Conservation (phyloP, 1,140 invertebrate species). For the Brachionus rotundiformis region DNA sequence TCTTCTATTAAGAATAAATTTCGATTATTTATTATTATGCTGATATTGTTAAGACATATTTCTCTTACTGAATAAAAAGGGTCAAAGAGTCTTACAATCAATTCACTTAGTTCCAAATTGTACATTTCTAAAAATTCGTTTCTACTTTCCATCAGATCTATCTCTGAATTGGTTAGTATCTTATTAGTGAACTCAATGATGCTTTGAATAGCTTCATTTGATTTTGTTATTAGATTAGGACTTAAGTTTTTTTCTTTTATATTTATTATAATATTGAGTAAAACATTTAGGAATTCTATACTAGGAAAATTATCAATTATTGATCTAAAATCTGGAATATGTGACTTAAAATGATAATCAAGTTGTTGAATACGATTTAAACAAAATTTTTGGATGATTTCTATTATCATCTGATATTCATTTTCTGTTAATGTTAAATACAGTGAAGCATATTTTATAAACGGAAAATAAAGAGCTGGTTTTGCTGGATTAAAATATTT, state of each 20-base stretch:
- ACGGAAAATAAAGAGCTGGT: conserved; percentile 2
- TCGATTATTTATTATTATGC: not conserved
- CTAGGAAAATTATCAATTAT: conserved; percentile 5
- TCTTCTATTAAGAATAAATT: conserved; percentile 26
- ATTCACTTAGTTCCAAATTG: conserved; percentile 16
- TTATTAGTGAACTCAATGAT: conserved; percentile 21
- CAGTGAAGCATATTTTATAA: not conserved
- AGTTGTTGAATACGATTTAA: not conserved
- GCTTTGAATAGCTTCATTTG: not conserved
- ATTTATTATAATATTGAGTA: not conserved
- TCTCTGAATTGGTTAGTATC: not conserved
- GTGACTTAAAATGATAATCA: not conserved
- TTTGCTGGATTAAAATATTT: not conserved
- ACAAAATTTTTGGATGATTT: conserved; percentile 24
- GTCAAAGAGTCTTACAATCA: not conserved
- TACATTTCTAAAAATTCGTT: not conserved
- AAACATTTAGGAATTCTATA: not conserved
- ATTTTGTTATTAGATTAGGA: not conserved
- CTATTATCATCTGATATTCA: not conserved
- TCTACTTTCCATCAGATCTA: not conserved
- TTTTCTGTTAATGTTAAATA: not conserved
- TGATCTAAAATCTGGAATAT: conserved; percentile 31
- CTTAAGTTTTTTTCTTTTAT: not conserved
- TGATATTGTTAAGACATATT: not conserved
- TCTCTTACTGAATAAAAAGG: not conserved